phyloP scores from a whole-genome alignment of 2,113 vertebrate genomes.

The Prochilodus magdalenae region DNA sequence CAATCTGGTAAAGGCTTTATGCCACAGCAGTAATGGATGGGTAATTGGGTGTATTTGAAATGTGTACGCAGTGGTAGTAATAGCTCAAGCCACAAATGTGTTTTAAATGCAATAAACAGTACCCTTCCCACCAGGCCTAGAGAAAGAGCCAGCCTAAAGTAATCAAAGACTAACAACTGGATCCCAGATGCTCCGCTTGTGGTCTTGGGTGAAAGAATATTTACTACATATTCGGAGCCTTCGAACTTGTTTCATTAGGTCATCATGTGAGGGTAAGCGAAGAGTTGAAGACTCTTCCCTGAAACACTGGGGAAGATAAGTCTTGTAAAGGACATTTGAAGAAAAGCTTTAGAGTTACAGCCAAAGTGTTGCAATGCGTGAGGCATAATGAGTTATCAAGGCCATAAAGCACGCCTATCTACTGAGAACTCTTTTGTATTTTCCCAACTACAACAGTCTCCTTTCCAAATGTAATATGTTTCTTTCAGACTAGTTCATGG shows the following conservation, averaged over 20 bases:
- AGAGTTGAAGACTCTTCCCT: neutral
- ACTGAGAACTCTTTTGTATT: slow-evolving; percentile 2
- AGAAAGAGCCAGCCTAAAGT: neutral
- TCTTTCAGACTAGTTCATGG: slow-evolving; percentile 18
- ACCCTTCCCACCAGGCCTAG: neutral
- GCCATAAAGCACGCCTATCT: neutral
- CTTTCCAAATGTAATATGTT: slow-evolving; percentile 32
- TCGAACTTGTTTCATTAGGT: neutral
- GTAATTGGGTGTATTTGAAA: neutral
- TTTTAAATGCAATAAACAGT: neutral
- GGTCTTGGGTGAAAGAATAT: neutral
- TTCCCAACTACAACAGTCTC: slow-evolving; percentile 30
- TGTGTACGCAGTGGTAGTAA: neutral
- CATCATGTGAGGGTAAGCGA: neutral
- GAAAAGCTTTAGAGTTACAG: slow-evolving; percentile 1
- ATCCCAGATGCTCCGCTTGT: neutral
- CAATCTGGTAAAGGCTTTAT: slow-evolving; percentile 17
- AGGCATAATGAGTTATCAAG: slow-evolving; percentile 7
- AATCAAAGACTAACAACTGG: neutral
- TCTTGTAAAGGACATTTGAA: neutral
- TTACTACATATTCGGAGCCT: neutral
- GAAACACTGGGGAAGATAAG: neutral
- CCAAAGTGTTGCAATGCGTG: slow-evolving; percentile 8
- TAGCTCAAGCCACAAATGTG: neutral
- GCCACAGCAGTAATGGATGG: neutral